A percentile compares a stretch with the other conserved stretches of the same genome.
Evolutionary conservation across 2,888 invertebrate species (phyloP).

Genomic region (Steromphala cineraria): DNA sequence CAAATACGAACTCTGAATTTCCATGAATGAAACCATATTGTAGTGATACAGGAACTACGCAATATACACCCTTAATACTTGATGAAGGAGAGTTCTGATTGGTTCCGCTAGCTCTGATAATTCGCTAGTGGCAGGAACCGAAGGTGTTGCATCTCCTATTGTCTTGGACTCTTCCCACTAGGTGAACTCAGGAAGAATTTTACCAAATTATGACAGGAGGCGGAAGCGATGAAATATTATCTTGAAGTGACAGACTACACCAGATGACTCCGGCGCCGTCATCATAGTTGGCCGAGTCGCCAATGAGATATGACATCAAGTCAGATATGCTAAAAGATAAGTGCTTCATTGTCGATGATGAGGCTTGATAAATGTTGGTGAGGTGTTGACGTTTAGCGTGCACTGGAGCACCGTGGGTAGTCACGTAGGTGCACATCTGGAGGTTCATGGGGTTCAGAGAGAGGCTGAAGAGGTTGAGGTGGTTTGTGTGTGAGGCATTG

Average conservation of each 20-base stretch:
- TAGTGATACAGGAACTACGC: no score
- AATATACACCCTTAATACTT: no score
- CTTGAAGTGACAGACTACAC: not conserved
- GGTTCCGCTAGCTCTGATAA: not conserved
- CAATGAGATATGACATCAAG: not conserved
- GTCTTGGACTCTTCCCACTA: not conserved
- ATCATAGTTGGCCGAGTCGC: not conserved
- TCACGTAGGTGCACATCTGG: no score
- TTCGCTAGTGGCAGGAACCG: not conserved
- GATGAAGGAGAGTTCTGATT: not conserved
- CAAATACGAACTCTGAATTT: no score
- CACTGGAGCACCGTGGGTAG: no score
- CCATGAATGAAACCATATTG: no score
- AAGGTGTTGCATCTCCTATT: not conserved
- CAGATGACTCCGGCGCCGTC: not conserved
- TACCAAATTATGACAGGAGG: not conserved
- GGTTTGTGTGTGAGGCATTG: no score
- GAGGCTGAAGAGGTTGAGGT: no score
- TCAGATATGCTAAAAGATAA: not conserved
- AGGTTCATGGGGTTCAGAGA: no score
- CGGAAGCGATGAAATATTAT: not conserved
- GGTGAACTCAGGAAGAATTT: not conserved
- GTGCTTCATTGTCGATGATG: not conserved
- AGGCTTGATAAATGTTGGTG: not conserved
- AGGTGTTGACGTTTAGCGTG: no score